Evolutionary conservation across 2,113 vertebrate species (phyloP), one percentile per base, ranked within the genome.

Genomic region (Ictalurus punctatus): DNA sequence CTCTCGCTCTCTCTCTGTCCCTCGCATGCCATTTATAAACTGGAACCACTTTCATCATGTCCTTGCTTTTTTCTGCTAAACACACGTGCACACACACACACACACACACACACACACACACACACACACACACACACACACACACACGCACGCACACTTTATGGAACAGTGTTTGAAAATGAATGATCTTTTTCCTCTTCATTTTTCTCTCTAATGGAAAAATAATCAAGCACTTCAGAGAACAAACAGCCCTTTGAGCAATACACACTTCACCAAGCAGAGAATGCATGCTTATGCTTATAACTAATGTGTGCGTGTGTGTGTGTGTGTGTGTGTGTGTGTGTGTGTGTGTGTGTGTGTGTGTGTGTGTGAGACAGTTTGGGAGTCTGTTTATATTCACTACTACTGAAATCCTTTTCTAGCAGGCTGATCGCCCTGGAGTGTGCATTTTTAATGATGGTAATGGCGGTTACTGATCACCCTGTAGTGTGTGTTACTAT

Each of bases 231-330:
- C 78, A 81, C 78, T 56, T 81, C 78, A 81, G 78, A 56, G 52
- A 81, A 81, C 78, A 81, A 81, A 56, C 78, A 81, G 78, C 27
- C 78, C 52, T 81, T 34, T 81, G 78, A 81, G 78, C 48, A 81
- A 19, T 56, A 23, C n/a, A 56, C 78, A 56, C 78, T 58, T 56
- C 52, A 79, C 23, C 44, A 79, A 54, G 44, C 44, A 52, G 13
- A 30, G 44, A 79, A 52, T 52, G 76, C 25, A 79, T 79, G 76
- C 25, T 52, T 5, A 52, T 79, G 76, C 12, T 25, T 79, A 16
- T 79, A 79, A 79, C 76, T 14, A 52, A 10, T 52, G 7, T 76
- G 19, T 76, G 17, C 23, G 73, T 44, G 74, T 78, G 74, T 79
- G 37, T 74, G 17, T 74, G 71, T 40, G 71, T 74, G 74, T 25